phyloP scores from a whole-genome alignment of 2,113 vertebrate species.

The Cynopterus brachyotis region DNA sequence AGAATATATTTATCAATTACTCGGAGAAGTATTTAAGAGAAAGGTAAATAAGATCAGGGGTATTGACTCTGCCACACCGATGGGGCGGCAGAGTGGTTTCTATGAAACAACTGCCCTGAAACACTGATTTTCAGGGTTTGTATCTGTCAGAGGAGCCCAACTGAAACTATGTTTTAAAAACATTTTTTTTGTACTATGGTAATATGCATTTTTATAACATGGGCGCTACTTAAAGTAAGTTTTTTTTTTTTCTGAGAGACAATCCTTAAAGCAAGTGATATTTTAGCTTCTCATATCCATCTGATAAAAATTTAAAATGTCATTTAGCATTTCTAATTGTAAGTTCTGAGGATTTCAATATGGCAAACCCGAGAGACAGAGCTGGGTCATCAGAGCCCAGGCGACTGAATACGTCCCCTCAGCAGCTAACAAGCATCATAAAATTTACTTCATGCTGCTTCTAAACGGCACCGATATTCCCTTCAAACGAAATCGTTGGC shows the following conservation, averaged over 20 bases:
- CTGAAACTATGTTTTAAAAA: not conserved
- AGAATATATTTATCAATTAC: not conserved
- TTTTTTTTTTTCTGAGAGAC: not conserved
- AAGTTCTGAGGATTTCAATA: not conserved
- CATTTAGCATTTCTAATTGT: not conserved
- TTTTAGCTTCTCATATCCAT: not conserved
- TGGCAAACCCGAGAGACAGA: not conserved
- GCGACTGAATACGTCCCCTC: not conserved
- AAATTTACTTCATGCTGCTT: slow-evolving; percentile 31
- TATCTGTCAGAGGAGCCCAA: not conserved
- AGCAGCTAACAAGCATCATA: not conserved
- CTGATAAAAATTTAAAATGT: not conserved
- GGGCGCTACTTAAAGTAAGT: not conserved
- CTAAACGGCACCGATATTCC: not conserved
- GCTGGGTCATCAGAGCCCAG: not conserved
- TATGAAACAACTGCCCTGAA: not conserved
- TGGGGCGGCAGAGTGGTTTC: not conserved
- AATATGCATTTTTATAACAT: not conserved
- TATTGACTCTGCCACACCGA: not conserved
- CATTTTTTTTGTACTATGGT: not conserved
- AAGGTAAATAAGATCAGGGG: not conserved
- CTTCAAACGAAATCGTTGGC: not conserved
- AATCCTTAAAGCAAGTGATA: not conserved
- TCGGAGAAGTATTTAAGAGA: not conserved
- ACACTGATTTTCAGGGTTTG: not conserved